A percentile compares a stretch with the other conserved stretches of the same genome.
These are phyloP conservation scores for Tachysurus vachellii DNA, from an alignment of 2,113 vertebrate genomes.

Conservation along the genomic window DNA sequence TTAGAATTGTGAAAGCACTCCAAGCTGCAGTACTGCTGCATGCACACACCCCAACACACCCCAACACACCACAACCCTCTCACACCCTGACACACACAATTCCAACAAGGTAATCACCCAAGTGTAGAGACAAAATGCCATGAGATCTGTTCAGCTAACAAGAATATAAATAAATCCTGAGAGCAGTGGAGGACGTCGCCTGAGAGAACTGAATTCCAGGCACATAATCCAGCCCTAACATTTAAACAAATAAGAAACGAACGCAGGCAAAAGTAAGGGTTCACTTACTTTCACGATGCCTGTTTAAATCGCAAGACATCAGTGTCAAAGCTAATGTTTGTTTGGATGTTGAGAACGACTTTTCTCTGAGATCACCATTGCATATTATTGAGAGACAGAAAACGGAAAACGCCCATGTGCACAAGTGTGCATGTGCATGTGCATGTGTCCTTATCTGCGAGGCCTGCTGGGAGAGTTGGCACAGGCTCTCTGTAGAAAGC, in stretches of 20 bases:
- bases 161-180: neutral
- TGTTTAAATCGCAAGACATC: neutral
- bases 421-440: neutral
- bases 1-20: conserved; percentile 5
- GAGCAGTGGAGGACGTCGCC: neutral
- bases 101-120: conserved; percentile 57
- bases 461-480: conserved; percentile 58
- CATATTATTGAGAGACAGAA: conserved; percentile 29
- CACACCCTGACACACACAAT: conserved; percentile 29
- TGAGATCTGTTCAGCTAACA: conserved; percentile 15
- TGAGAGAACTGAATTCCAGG: neutral
- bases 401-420: conserved; percentile 44
- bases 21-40: conserved; percentile 32
- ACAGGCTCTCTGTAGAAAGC: conserved; percentile 4
- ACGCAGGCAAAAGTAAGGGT: too few relatives aligned
- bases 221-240: neutral
- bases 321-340: neutral
- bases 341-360: neutral
- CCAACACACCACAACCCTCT: conserved; percentile 1
- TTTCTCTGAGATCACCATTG: neutral
- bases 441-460: conserved; percentile 60
- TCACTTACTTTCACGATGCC: neutral
- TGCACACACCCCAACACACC: conserved; percentile 15
- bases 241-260: neutral
- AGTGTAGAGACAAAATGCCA: conserved; percentile 16